Percentiles rank a stretch among this genome's conserved stretches.
phyloP scores from a whole-genome alignment of 1,140 invertebrate species.

The Patella vulgata region DNA sequence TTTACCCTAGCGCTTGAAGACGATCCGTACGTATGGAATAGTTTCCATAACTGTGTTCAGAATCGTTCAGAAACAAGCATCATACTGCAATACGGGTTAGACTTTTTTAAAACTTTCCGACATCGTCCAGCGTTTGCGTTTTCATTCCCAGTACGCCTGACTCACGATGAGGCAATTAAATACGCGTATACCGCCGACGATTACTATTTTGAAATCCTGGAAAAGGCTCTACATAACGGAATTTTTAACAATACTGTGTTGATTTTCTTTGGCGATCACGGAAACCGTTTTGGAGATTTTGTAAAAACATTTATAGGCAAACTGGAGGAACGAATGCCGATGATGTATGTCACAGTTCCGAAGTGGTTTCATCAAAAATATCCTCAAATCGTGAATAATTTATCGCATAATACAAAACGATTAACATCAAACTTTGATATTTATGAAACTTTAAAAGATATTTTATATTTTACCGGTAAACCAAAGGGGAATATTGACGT shows the following conservation, averaged over 20 bases:
- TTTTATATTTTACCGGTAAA: constrained; percentile 40
- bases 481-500: background rate
- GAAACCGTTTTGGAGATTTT: constrained; percentile 85
- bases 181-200: constrained; percentile 35
- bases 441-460: constrained; percentile 52
- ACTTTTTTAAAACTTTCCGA: constrained; percentile 20
- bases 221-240: constrained; percentile 26
- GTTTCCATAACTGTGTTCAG: constrained; percentile 29
- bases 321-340: constrained; percentile 87
- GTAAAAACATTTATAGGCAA: constrained; percentile 81
- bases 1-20: constrained; percentile 43
- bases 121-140: constrained; percentile 43
- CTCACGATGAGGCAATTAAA: constrained; percentile 53
- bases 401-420: constrained; percentile 73
- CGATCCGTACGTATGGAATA: constrained; percentile 29
- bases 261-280: constrained; percentile 90
- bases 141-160: constrained; percentile 50
- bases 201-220: constrained; percentile 39
- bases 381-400: constrained; percentile 73
- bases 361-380: constrained; percentile 74
- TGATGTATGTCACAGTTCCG: constrained; percentile 80
- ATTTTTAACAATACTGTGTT: constrained; percentile 70
- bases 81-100: constrained; percentile 28
- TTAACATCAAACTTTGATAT: constrained; percentile 64
- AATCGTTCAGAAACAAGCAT: constrained; percentile 34